phyloP scores from a whole-genome alignment of 2,113 vertebrate genomes.

The Ondatra zibethicus region DNA sequence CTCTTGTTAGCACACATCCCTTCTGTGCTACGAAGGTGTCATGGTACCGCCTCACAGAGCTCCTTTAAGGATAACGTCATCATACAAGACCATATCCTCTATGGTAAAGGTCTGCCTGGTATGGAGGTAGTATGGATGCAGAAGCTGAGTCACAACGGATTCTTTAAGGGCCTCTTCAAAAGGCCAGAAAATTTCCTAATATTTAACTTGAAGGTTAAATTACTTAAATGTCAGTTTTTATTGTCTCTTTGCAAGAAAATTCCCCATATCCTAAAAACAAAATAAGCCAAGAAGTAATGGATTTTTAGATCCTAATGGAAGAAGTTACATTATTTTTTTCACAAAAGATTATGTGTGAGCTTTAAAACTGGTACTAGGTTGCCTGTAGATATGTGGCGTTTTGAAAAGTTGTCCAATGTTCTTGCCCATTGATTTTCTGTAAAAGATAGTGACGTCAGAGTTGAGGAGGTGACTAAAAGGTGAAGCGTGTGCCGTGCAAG shows the following conservation, averaged over 20 bases:
- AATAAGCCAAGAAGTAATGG: not conserved
- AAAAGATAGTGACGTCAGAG: not conserved
- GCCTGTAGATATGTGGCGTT: not conserved
- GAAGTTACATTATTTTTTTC: slow-evolving; percentile 1
- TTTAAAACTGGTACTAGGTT: slow-evolving; percentile 27
- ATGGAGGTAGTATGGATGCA: not conserved
- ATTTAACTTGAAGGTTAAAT: slow-evolving; percentile 39
- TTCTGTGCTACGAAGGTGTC: not conserved
- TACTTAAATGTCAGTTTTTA: slow-evolving; percentile 46
- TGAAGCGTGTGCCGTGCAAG: not conserved
- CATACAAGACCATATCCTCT: not conserved
- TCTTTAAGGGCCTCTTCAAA: slow-evolving; percentile 23
- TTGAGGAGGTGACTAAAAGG: not conserved
- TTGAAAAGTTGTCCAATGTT: slow-evolving; percentile 41
- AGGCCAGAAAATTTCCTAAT: not conserved
- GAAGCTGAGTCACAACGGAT: not conserved
- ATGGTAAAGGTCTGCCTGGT: not conserved
- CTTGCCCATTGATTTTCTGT: slow-evolving; percentile 7
- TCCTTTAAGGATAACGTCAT: not conserved
- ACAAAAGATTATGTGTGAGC: not conserved
- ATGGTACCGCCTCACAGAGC: not conserved
- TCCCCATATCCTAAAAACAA: slow-evolving; percentile 32
- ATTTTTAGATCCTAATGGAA: slow-evolving; percentile 29
- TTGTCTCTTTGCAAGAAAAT: slow-evolving; percentile 45
- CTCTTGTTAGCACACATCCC: not conserved